Conservation (phyloP, 2,888 invertebrate species). For the Parnassius mnemosyne region DNA sequence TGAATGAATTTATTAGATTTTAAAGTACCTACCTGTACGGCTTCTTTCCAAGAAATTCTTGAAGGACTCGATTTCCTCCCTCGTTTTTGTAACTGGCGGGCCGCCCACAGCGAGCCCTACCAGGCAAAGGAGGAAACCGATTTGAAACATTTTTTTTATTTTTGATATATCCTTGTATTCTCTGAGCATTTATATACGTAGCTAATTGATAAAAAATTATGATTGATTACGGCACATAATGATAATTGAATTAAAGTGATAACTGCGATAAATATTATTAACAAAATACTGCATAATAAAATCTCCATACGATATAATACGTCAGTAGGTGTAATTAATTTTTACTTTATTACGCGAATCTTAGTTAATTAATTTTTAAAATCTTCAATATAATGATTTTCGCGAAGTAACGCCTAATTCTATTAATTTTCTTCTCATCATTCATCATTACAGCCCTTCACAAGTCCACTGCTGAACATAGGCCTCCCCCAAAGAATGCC, state of each 20-base stretch:
- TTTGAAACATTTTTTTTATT: slow-evolving; percentile 45
- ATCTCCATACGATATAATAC: too few relatives aligned
- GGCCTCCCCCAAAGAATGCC: too few relatives aligned
- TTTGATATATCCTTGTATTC: neutral
- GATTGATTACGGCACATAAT: neutral
- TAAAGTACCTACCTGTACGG: slow-evolving; percentile 28
- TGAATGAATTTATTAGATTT: too few relatives aligned
- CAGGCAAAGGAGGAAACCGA: slow-evolving; percentile 39
- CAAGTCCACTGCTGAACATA: too few relatives aligned
- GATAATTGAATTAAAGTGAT: slow-evolving; percentile 18
- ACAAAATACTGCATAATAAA: too few relatives aligned
- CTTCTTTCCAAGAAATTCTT: slow-evolving; percentile 52
- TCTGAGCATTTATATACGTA: slow-evolving; percentile 19
- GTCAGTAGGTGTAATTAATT: too few relatives aligned
- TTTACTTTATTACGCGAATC: too few relatives aligned
- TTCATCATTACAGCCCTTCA: too few relatives aligned
- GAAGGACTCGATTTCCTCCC: slow-evolving; percentile 58
- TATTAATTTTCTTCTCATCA: too few relatives aligned
- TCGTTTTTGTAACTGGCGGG: slow-evolving; percentile 48
- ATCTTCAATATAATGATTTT: too few relatives aligned
- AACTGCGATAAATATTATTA: neutral
- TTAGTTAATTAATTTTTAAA: too few relatives aligned
- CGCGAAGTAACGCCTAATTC: too few relatives aligned
- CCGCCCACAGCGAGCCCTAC: slow-evolving; percentile 43
- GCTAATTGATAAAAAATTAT: slow-evolving; percentile 1